Evolutionary conservation across 92 coral and sea anemone genomes (phyloP).

Genomic region (Siderastrea siderea): DNA sequence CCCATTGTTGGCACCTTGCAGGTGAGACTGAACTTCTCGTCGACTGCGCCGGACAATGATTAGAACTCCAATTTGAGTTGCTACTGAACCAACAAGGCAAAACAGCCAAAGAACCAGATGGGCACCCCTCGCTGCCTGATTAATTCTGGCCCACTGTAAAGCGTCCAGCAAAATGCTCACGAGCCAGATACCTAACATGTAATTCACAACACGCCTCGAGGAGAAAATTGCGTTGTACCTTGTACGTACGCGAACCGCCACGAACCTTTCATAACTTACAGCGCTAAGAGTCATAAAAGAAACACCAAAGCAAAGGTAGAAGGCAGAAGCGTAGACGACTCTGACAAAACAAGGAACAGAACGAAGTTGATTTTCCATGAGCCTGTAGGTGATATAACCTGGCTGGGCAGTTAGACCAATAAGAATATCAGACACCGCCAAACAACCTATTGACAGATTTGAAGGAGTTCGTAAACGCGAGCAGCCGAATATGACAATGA

Average conservation of each 20-base stretch:
- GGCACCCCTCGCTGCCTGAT: too few relatives aligned
- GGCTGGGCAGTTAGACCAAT: slow-evolving; percentile 75
- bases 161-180: slow-evolving; percentile 44
- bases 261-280: slow-evolving; percentile 80
- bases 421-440: slow-evolving; percentile 75
- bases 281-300: slow-evolving; percentile 85
- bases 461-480: slow-evolving; percentile 70
- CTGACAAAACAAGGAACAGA: slow-evolving; percentile 72
- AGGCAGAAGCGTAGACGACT: slow-evolving; percentile 65
- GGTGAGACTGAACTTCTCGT: too few relatives aligned
- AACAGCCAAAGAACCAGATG: too few relatives aligned
- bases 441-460: slow-evolving; percentile 69
- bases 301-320: slow-evolving; percentile 78
- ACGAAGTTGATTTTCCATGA: slow-evolving; percentile 59
- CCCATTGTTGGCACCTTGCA: too few relatives aligned
- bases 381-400: slow-evolving; percentile 62
- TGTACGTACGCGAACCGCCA: slow-evolving; percentile 71
- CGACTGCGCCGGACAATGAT: too few relatives aligned
- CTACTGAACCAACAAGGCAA: too few relatives aligned
- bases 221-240: slow-evolving; percentile 69
- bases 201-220: slow-evolving; percentile 35
- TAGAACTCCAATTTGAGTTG: too few relatives aligned
- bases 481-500: slow-evolving; percentile 35
- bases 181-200: too few relatives aligned
- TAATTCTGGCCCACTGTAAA: slow-evolving; percentile 75